Evolutionary conservation across 2,888 invertebrate genomes (phyloP).

Genomic region (Sclerodermus sp.): DNA sequence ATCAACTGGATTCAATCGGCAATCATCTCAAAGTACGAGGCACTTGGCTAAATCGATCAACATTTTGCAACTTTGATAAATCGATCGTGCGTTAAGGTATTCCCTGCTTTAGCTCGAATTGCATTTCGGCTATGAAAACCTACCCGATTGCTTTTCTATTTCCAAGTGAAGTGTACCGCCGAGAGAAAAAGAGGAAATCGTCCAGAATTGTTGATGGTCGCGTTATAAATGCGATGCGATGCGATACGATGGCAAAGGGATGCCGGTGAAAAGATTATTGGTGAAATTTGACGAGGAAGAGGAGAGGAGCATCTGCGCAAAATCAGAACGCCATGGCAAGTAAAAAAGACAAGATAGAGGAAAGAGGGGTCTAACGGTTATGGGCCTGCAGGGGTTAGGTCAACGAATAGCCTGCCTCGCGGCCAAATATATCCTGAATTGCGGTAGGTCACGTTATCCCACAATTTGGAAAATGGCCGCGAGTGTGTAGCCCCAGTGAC

Average conservation of each 20-base stretch:
- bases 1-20: slow-evolving; percentile 11
- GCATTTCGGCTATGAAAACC: too few species aligned
- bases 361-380: slow-evolving; percentile 23
- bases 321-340: slow-evolving; percentile 10
- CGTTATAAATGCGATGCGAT: too few species aligned
- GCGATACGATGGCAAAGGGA: too few species aligned
- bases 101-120: too few species aligned
- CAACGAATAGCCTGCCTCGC: slow-evolving; percentile 14
- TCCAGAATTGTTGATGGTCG: too few species aligned
- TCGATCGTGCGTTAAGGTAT: slow-evolving; percentile 8
- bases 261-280: too few species aligned
- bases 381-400: slow-evolving; percentile 18
- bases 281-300: too few species aligned
- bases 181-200: too few species aligned
- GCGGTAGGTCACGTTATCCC: slow-evolving; percentile 17
- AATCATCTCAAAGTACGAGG: slow-evolving; percentile 8
- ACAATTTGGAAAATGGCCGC: not conserved
- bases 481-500: slow-evolving; percentile 5
- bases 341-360: slow-evolving; percentile 1
- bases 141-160: too few species aligned
- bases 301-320: not conserved
- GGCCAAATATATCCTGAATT: slow-evolving; percentile 16
- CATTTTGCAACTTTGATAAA: slow-evolving; percentile 10
- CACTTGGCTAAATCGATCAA: slow-evolving; percentile 1
- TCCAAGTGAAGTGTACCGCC: too few species aligned